phyloP scores from a whole-genome alignment of 2,888 invertebrate genomes.

The Cacoxenus indagator region DNA sequence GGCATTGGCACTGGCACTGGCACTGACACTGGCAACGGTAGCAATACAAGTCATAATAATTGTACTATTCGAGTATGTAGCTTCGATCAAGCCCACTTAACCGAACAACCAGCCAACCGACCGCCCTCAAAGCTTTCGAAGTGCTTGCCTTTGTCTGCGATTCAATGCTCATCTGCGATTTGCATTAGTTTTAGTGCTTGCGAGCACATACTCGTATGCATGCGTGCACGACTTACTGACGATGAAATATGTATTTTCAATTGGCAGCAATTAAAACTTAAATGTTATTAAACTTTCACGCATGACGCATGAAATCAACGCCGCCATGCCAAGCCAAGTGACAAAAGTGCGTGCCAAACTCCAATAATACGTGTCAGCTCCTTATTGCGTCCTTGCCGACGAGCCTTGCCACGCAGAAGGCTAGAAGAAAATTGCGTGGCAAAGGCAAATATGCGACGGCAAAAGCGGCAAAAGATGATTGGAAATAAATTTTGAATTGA shows the following conservation, averaged over 20 bases:
- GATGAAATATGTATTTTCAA: conserved; percentile 56
- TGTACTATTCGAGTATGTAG: not conserved
- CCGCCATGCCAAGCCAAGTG: too few relatives aligned
- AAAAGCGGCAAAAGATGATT: not conserved
- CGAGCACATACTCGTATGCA: conserved; percentile 7
- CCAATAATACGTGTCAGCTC: conserved; percentile 51
- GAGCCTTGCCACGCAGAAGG: conserved; percentile 36
- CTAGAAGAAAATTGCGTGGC: conserved; percentile 60
- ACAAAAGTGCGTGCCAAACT: conserved; percentile 50
- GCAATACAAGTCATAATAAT: not conserved
- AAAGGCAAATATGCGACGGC: conserved; percentile 41
- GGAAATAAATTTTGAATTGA: conserved; percentile 2
- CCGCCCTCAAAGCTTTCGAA: not conserved
- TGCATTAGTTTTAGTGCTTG: not conserved
- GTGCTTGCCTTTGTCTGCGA: not conserved
- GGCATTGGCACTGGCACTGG: not conserved
- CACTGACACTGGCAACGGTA: not conserved
- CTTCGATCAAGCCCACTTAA: not conserved
- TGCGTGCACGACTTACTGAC: not conserved
- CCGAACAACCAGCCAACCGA: not conserved
- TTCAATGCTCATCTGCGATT: conserved; percentile 2
- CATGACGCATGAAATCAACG: not conserved
- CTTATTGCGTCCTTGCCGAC: not conserved
- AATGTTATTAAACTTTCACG: conserved; percentile 40
- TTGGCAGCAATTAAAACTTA: conserved; percentile 68